These are phyloP conservation scores for Arbacia lixula DNA, from an alignment of 53 echinoderm and acorn worm species.

Conservation along the genomic window DNA sequence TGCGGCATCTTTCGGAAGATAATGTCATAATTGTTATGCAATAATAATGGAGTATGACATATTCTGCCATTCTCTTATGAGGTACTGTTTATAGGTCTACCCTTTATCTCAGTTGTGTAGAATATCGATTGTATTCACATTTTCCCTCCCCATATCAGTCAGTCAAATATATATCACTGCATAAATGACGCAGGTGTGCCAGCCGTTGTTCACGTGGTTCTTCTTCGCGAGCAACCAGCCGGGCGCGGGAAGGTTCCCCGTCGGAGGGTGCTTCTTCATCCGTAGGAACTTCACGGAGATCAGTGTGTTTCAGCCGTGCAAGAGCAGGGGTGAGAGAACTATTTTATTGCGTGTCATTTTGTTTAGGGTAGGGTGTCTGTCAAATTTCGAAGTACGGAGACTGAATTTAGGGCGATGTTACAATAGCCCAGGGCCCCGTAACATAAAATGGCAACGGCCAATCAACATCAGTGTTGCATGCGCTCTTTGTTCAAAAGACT, in stretches of 20 bases:
- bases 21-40: too few species aligned
- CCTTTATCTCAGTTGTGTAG: neutral
- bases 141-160: neutral
- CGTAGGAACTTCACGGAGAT: slow-evolving; percentile 34
- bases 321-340: neutral
- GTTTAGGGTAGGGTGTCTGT: too few species aligned
- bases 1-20: too few species aligned
- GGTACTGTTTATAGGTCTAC: neutral
- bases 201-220: neutral
- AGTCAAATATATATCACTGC: neutral
- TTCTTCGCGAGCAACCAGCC: neutral
- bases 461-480: too few species aligned
- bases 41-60: too few species aligned
- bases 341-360: neutral
- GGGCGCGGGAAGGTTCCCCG: neutral
- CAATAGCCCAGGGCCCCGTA: too few species aligned
- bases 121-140: neutral
- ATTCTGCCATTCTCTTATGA: neutral
- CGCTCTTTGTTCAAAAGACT: too few species aligned
- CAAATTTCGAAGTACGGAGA: too few species aligned
- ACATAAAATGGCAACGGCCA: too few species aligned
- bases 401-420: too few species aligned
- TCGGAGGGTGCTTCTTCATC: slow-evolving; percentile 50
- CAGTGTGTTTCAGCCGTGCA: slow-evolving; percentile 40
- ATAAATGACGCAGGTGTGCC: neutral